These are phyloP conservation scores for Alectoris magna DNA, from an alignment of 2,797 vertebrate genomes.

Conservation along the genomic window DNA sequence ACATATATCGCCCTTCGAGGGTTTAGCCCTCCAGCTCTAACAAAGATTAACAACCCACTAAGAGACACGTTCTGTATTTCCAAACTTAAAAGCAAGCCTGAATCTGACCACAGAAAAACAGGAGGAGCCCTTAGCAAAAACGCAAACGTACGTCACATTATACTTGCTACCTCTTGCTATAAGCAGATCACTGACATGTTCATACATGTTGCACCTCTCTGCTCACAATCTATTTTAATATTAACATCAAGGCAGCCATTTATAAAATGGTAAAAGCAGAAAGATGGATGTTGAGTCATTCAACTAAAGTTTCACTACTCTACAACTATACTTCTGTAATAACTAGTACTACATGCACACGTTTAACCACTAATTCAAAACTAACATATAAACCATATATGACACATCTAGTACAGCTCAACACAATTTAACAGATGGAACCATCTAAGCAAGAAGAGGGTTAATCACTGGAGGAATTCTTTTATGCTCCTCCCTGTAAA, in stretches of 20 bases:
- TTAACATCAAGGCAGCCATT: neutral
- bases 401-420: neutral
- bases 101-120: neutral
- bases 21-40: slow-evolving; percentile 30
- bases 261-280: neutral
- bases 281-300: neutral
- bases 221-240: neutral
- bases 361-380: neutral
- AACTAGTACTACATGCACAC: neutral
- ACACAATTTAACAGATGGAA: neutral
- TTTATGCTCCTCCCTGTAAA: neutral
- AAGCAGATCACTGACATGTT: fast-evolving
- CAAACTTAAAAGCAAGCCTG: neutral
- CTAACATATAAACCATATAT: neutral
- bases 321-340: neutral
- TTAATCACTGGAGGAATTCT: neutral
- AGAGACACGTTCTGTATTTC: neutral
- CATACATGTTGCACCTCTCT: neutral
- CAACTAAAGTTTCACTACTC: neutral
- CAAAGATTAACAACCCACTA: slow-evolving; percentile 34
- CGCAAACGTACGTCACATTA: neutral
- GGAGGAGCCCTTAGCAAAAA: neutral
- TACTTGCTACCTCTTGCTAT: neutral
- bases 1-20: neutral
- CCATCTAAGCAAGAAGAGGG: neutral